phyloP scores from a whole-genome alignment of 2,797 vertebrate species.

The Brachyrhaphis roseni region DNA sequence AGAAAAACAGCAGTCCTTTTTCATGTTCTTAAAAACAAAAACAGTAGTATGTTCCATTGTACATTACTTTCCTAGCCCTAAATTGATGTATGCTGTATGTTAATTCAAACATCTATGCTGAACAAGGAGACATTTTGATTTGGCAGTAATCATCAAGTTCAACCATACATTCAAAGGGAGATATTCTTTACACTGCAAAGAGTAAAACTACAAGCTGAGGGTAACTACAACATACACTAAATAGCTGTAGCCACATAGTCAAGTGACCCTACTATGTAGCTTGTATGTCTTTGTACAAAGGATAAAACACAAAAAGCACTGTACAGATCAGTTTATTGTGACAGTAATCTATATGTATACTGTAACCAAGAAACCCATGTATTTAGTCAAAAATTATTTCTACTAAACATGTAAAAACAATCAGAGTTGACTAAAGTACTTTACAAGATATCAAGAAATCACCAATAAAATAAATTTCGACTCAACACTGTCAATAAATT shows the following conservation, averaged over 20 bases:
- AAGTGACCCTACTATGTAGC: not conserved
- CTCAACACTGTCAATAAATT: no score
- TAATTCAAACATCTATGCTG: conserved; percentile 24
- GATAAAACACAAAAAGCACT: not conserved
- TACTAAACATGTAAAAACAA: no score
- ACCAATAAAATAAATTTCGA: no score
- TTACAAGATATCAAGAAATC: no score
- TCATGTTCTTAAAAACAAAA: not conserved
- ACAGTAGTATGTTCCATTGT: conserved; percentile 4
- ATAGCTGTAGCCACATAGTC: not conserved
- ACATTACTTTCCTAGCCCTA: conserved; percentile 4
- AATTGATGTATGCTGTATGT: not conserved
- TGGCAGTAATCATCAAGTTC: conserved; percentile 21
- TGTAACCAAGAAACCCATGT: no score
- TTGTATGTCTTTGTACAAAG: not conserved
- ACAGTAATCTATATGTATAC: no score
- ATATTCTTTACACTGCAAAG: not conserved
- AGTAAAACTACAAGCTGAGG: no score
- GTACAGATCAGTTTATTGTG: no score
- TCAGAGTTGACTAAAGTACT: no score
- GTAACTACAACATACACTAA: no score
- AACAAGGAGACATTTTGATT: conserved; percentile 52
- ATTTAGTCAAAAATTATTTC: no score
- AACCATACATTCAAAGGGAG: conserved; percentile 9
- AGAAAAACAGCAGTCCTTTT: not conserved